These are phyloP conservation scores for Tetragonula clypearis DNA, from an alignment of 1,140 invertebrate genomes.

Conservation along the genomic window DNA sequence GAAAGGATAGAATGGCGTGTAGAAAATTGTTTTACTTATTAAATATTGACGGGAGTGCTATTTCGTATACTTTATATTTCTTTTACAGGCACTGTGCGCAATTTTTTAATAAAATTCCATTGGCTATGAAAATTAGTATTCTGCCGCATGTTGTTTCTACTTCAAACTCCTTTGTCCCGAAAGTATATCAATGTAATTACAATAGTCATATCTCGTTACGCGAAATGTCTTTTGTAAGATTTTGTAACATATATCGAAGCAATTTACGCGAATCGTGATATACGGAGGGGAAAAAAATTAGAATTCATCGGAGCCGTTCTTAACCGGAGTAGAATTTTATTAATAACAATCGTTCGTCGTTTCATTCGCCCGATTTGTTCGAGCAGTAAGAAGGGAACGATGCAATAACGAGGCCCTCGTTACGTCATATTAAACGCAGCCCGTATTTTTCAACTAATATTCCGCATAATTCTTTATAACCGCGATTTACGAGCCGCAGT, in stretches of 20 bases:
- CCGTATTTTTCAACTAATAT: slow-evolving; percentile 12
- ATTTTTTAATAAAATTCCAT: no score
- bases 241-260: neutral
- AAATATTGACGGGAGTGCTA: no score
- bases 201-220: neutral
- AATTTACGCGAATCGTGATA: neutral
- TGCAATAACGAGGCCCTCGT: neutral
- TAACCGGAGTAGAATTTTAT: neutral
- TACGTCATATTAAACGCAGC: neutral
- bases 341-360: neutral
- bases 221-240: neutral
- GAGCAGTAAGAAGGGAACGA: neutral
- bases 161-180: neutral
- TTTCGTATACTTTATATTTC: neutral
- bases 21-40: no score
- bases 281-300: neutral
- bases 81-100: no score
- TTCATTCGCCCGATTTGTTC: neutral
- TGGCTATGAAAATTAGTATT: neutral
- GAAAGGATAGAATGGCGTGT: no score
- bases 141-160: neutral
- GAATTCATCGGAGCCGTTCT: neutral
- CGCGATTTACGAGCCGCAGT: slow-evolving; percentile 8
- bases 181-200: neutral
- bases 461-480: slow-evolving; percentile 17